Base-by-base conservation (phyloP, 2,113 vertebrate genomes). In the Sakesphorus luctuosus region DNA sequence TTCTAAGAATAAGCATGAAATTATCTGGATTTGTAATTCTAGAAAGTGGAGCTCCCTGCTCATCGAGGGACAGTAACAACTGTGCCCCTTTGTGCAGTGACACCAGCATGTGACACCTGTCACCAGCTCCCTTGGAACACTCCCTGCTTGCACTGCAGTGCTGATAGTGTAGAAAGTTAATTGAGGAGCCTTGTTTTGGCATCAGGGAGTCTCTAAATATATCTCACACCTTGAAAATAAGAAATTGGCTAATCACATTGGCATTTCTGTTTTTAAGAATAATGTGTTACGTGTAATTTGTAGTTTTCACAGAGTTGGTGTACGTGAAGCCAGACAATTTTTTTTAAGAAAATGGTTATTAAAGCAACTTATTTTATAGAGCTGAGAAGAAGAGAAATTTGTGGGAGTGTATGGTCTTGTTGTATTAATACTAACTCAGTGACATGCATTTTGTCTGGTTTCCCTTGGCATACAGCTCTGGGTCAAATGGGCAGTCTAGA, bases 51-150 rank as follows among this genome's bases (percentile, higher is more conserved):
- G 24, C 47, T 90, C 61, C 18, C 63, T 91, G 46, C 43, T 83
- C 29, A 38, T n/a, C n/a, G 10, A 96, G 63, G 84, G 91, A 80
- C 82, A 86, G 82, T 86, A 47, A 76, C 91, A 95, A 77, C 90
- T 91, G 84, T 82, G 28, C 79, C 52, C 69, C 71, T 93, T 65
- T 85, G 62, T 87, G 50, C 71, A 55, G 55, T 58, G 67, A 94
- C 21, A 82, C 58, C 69, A 79, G 62, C 84, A 52, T 72, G 69
- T 93, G 92, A 93, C 76, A 81, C 68, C 56, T 9, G 2, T 83
- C 63, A 53, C 55, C 83, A 50, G 79, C 85, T 84, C 46, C 9
- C 74, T 91, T 61, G 66, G 67, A 94, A 76, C 0, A 1, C 87
- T 87, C 0, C 0, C 87, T 94, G 74, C 87, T 81, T 61, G 84